Evolutionary conservation across 2,113 vertebrate species (phyloP), one percentile per base, ranked within the genome.

Genomic region (Terrapene triunguis): DNA sequence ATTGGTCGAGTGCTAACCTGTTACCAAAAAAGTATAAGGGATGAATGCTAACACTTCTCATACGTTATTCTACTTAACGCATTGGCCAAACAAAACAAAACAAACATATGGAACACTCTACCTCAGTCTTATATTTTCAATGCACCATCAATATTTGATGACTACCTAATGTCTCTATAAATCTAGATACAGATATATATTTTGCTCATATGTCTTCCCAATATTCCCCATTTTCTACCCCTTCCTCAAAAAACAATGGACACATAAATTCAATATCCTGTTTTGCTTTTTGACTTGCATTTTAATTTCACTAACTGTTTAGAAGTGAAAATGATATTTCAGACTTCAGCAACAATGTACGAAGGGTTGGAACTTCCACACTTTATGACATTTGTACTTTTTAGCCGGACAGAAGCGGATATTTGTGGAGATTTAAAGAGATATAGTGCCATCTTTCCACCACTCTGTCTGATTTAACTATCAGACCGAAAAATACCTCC

Each of bases 91-190:
- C 84, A 93, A 97, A 96, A 96, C 83, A 94, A 97, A 97, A 94
- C 94, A 98, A 96, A 96, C 95, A 94, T 96, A 93, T 92, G 88
- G 92, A 97, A 89, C 96, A 91, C 10, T 95, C 94, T 93, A 87
- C 91, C 93, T 85, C 87, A 94, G 84, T 97, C 88, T 98, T 95
- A 93, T 42, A 95, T 84, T n/a, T 97, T 96, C 97, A 95, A 80
- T 90, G 76, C 22, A 21, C 69, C 88, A 98, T 98, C 97, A 98
- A 98, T 98, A 97, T 98, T 98, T 98, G 92, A 98, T 98, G 97
- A 97, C 88, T 96, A 83, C 50, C 80, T 97, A 97, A 98, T 88
- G 88, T 95, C 57, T 97, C 54, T 91, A 22, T 94, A 29, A 76
- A 81, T 92, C 55, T 93, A 86, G 47, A 74, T 87, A 95, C 51